Base-by-base conservation (phyloP, 92 coral and sea anemone species). In the Palythoa caribaeorum region DNA sequence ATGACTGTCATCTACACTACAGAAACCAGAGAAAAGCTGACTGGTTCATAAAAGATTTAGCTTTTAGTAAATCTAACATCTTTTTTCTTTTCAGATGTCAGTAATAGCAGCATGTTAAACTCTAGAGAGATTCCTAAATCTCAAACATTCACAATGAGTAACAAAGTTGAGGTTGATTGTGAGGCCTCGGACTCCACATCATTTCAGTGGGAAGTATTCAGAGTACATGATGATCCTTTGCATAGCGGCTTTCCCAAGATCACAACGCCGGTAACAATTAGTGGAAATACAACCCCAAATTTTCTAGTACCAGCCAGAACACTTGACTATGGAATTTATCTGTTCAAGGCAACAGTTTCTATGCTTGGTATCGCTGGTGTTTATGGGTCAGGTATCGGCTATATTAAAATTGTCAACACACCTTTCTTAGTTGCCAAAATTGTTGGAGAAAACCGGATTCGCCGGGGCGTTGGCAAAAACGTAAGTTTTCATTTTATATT, bases 281-380 rank as follows among this genome's bases (percentile, higher is more conserved):
- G 47, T 38, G 69, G 59, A 9, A 65, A 51, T 15, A 71, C 76
- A 40, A 73, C 48, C 19, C 78, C 98, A n/a, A 73, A 71, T 35
- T 84, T 91, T 13, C 37, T 80, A 6, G 14, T 96, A 3, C 85
- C 87, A 0, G 84, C 80, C 13, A 85, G 90, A 40, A 72, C 62
- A 6, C 84, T 96, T 51, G 14, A 77, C 19, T 96, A 94, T 57
- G 98, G 98, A 1, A 79, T 88, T 38, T 93, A 94, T 79, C 81
- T 79, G 81, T 52, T 93, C 19, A 80, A 63, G 9, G 93, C 91
- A 28, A 93, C 93, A 0, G 85, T 96, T 12, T 57, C 9, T 11
- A 94, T 96, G 96, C 69, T 38, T 9, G 92, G 83, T n/a, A 71
- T 88, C 2, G 78, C 37, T 6, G 98, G 93, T 8, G 92, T 96